A percentile compares a stretch with the other conserved stretches of the same genome.
phyloP scores from a whole-genome alignment of 2,888 invertebrate genomes.

The Dynastes hyllus region DNA sequence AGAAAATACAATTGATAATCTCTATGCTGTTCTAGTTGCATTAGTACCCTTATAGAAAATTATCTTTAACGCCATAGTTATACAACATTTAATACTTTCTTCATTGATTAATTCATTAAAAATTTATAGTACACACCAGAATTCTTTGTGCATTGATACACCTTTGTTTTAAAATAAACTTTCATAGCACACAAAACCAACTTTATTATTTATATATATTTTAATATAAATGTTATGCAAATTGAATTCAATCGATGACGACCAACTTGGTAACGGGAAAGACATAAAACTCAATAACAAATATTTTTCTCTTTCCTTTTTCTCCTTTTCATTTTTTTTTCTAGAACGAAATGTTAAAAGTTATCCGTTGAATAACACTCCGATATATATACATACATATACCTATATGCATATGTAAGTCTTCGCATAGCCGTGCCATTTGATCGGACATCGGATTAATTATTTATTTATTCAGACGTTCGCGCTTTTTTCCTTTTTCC shows the following conservation, averaged over 20 bases:
- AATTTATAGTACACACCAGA: too few relatives aligned
- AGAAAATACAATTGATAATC: too few relatives aligned
- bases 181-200: not conserved
- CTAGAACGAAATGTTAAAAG: not conserved
- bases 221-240: not conserved
- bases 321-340: not conserved
- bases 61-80: too few relatives aligned
- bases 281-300: not conserved
- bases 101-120: too few relatives aligned
- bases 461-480: slow-evolving; percentile 4
- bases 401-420: not conserved
- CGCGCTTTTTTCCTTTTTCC: not conserved
- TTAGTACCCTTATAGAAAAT: too few relatives aligned
- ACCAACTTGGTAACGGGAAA: slow-evolving; percentile 2
- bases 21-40: too few relatives aligned
- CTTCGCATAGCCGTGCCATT: not conserved
- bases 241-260: slow-evolving; percentile 3
- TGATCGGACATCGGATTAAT: not conserved
- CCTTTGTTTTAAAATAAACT: too few relatives aligned
- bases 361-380: not conserved
- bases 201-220: slow-evolving; percentile 12
- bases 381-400: not conserved
- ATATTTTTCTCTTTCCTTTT: not conserved
- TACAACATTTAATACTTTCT: too few relatives aligned
- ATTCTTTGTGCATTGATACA: too few relatives aligned